Conservation (phyloP, 2,113 vertebrate species). For the Callorhinus ursinus region DNA sequence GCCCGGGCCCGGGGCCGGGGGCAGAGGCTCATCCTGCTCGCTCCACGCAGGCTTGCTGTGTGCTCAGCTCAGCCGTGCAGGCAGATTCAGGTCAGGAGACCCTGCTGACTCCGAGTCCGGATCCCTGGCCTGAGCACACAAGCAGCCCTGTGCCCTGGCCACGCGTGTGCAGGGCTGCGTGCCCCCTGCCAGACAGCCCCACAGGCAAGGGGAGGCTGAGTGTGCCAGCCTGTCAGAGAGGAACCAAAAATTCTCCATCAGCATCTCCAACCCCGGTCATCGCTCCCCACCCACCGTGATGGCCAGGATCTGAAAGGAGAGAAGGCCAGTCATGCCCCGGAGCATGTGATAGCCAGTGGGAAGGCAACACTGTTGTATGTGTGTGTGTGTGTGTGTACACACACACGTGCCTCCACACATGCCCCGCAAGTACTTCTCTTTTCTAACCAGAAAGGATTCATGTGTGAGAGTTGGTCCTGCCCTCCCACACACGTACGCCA, state of each 20-base stretch:
- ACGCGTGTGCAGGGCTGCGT: accelerated
- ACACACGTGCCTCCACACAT: accelerated
- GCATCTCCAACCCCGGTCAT: accelerated
- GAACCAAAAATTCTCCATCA: accelerated
- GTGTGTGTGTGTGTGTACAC: not conserved
- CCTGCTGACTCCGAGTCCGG: accelerated
- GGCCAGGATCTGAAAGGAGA: not conserved
- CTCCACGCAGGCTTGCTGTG: accelerated
- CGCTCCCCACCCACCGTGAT: not conserved
- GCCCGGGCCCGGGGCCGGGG: accelerated
- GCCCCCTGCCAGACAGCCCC: not conserved
- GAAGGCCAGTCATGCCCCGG: accelerated
- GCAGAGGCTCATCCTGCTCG: not conserved
- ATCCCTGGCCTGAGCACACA: accelerated
- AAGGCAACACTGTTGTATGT: accelerated
- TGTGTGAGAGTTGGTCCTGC: accelerated
- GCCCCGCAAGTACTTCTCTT: accelerated
- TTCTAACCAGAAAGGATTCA: not conserved
- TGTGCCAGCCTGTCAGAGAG: not conserved
- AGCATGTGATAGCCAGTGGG: accelerated
- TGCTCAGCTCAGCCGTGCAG: not conserved
- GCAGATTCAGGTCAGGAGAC: not conserved
- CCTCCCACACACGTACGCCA: no score
- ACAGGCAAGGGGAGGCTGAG: not conserved
- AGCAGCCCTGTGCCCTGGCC: not conserved